Base-by-base conservation (phyloP, 2,888 invertebrate genomes). In the Brachycybe producta region DNA sequence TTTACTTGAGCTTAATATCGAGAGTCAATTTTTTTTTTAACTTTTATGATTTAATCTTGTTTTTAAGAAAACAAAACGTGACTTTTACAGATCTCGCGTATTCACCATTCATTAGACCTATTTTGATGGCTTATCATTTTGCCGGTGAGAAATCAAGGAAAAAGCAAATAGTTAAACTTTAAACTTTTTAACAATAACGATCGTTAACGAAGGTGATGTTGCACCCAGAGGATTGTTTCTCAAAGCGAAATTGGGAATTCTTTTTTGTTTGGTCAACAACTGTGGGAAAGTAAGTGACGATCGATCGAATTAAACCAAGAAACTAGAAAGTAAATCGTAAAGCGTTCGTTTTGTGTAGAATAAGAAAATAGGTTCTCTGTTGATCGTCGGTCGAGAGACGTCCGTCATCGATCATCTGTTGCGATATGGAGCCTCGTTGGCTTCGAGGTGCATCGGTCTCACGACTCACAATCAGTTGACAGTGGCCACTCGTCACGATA, bases 231-330 rank as follows among this genome's bases (percentile, higher is more conserved):
- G 46, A 15, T 24, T 35, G 8, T 46, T 36, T 32, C 27, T 30
- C 7, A 46, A 49, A 28, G n/a, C 17, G 32, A 49, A 40, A 32
- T 7, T 49, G 15, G 49, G 49, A 49, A 26, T 49, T 17, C 32
- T 49, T 28, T 19, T 41, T 17, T 17, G 40, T 21, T 28, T 49
- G 24, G 23, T 42, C 11, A 34, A 23, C n/a, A 17, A 17, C 21
- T 28, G 35, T 26, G 17, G 24, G 7, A 21, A 34, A 5, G 30
- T 44, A 35, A 44, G 32, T 44, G 28, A 11, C 32, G 44, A 27
- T n/a, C 30, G 8, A 17, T 17, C 17, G 23, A 13, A n/a, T 40
- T 19, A 40, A 19, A 3, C 23, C 23, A 38, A 8, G 13, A 13
- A 15, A 13, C 13, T 38, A 17, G 13, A 13, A 13, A 8, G 8